These are phyloP conservation scores for Ectobius pallidus DNA, from an alignment of 2,888 invertebrate genomes.

Conservation along the genomic window DNA sequence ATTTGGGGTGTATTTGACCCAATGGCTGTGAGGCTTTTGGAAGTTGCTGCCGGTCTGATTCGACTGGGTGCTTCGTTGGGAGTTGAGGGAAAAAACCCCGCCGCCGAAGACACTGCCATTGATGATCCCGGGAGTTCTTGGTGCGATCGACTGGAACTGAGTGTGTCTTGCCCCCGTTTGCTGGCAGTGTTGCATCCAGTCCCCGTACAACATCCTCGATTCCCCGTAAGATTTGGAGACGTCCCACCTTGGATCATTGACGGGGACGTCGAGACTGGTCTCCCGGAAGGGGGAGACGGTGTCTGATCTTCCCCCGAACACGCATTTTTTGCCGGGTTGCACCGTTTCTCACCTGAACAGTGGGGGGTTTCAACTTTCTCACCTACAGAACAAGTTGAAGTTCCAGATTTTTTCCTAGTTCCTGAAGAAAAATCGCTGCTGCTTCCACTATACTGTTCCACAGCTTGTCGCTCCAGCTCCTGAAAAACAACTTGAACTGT, in stretches of 20 bases:
- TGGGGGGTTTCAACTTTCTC: neutral
- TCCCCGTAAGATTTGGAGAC: too few relatives aligned
- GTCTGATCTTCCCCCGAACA: neutral
- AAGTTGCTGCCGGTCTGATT: neutral
- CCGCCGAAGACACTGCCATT: too few relatives aligned
- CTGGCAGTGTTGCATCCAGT: neutral
- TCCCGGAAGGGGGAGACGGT: neutral
- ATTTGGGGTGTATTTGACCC: too few relatives aligned
- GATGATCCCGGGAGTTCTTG: neutral
- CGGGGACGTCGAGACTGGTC: neutral
- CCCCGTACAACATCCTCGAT: neutral
- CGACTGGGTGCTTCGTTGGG: neutral
- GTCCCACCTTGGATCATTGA: too few relatives aligned
- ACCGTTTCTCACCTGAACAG: neutral
- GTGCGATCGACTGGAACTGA: neutral
- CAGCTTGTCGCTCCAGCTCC: constrained; percentile 1
- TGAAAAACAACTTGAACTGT: neutral
- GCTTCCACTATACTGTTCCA: neutral
- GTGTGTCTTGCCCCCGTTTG: neutral
- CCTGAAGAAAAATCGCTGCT: neutral
- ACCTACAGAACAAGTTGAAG: neutral
- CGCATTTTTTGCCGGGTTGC: neutral
- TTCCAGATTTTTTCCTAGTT: neutral
- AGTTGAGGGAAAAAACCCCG: neutral
- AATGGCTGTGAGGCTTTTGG: neutral